phyloP scores from a whole-genome alignment of 1,140 invertebrate species.

The Temnothorax longispinosus region DNA sequence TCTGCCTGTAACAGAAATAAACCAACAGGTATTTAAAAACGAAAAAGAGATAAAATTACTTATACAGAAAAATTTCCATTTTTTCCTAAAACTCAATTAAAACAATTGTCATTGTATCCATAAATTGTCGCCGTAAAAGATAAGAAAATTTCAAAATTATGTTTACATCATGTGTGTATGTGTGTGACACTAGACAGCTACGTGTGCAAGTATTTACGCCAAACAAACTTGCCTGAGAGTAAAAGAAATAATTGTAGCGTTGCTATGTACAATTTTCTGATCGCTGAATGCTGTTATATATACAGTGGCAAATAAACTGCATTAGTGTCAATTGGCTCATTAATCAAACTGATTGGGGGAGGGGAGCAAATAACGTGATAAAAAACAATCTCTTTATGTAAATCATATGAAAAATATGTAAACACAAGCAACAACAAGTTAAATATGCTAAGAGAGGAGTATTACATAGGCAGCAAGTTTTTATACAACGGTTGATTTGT shows the following conservation, averaged over 20 bases:
- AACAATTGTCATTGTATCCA: background rate
- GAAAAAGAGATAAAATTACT: conserved; percentile 18
- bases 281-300: background rate
- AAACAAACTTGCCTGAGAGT: conserved; percentile 28
- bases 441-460: background rate
- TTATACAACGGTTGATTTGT: background rate
- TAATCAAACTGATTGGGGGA: background rate
- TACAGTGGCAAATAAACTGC: background rate
- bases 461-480: background rate
- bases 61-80: background rate
- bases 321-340: background rate
- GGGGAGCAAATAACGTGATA: background rate
- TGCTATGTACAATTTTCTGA: conserved; percentile 28
- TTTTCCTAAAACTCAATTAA: background rate
- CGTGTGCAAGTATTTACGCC: background rate
- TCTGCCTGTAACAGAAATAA: conserved; percentile 66
- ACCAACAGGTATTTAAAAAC: conserved; percentile 16
- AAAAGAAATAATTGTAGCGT: conserved; percentile 23
- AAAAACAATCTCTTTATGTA: background rate
- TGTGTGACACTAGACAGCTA: background rate
- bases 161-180: background rate
- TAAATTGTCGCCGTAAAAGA: background rate
- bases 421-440: background rate
- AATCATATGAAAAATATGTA: background rate
- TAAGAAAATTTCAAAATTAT: background rate